Percentiles rank a stretch among this genome's conserved stretches.
phyloP scores from a whole-genome alignment of 2,797 vertebrate species.

The Menidia menidia region DNA sequence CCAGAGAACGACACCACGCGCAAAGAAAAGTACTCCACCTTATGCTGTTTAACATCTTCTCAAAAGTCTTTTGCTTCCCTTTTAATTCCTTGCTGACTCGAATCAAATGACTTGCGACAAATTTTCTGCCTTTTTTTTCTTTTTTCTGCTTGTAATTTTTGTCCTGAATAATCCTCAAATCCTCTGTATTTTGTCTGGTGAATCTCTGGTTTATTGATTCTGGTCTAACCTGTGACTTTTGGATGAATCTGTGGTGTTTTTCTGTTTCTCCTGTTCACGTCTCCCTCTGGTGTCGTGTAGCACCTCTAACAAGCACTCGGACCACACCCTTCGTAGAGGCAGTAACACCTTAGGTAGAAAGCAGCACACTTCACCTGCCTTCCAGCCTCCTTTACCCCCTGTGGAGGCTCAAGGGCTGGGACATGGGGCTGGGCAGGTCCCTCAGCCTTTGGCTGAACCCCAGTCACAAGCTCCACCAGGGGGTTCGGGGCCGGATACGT shows the following conservation, averaged over 20 bases:
- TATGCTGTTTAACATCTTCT: background rate
- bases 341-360: conserved; percentile 96
- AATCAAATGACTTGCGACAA: conserved; percentile 13
- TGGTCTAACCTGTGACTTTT: conserved; percentile 43
- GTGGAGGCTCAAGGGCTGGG: conserved; percentile 85
- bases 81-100: background rate
- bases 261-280: conserved; percentile 45
- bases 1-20: conserved; percentile 89
- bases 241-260: conserved; percentile 66
- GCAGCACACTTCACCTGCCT: conserved; percentile 95
- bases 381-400: conserved; percentile 96
- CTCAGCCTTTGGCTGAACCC: conserved; percentile 79
- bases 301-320: conserved; percentile 95
- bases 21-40: conserved; percentile 88
- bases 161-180: conserved; percentile 9
- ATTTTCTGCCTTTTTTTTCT: conserved; percentile 21
- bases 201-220: conserved; percentile 55
- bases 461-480: conserved; percentile 72
- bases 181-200: conserved; percentile 17
- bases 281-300: conserved; percentile 84
- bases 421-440: conserved; percentile 58
- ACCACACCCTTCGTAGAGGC: conserved; percentile 92
- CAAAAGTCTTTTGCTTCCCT: background rate
- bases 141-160: conserved; percentile 21
- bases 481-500: conserved; percentile 81